phyloP scores from a whole-genome alignment of 2,113 vertebrate genomes.

The Boulengeromyrus knoepffleri region DNA sequence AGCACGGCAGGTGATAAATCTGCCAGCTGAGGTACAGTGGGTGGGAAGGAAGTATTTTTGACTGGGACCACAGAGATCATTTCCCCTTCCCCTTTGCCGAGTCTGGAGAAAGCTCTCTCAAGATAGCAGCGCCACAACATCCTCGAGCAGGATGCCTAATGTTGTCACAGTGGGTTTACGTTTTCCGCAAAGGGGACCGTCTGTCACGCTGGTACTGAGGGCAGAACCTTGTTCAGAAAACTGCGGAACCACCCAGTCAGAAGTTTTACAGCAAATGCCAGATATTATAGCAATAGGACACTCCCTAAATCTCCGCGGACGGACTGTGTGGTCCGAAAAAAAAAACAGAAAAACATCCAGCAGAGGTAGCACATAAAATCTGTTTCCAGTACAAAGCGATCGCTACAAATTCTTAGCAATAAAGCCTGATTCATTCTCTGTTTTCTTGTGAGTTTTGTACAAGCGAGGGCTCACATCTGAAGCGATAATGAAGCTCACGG shows the following conservation, averaged over 20 bases:
- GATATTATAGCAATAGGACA: slow-evolving; percentile 39
- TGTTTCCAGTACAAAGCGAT: slow-evolving; percentile 3
- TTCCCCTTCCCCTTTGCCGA: neutral
- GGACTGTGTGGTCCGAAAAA: slow-evolving; percentile 11
- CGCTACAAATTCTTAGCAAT: neutral
- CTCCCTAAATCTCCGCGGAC: slow-evolving; percentile 29
- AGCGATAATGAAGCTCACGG: neutral
- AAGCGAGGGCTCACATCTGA: neutral
- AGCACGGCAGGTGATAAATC: slow-evolving; percentile 5
- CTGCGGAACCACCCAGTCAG: neutral
- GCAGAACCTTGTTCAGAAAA: neutral
- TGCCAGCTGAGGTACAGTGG: slow-evolving; percentile 6
- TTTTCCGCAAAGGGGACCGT: neutral
- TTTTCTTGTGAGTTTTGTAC: neutral
- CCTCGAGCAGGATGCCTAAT: neutral
- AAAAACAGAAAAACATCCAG: neutral
- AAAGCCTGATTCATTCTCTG: neutral
- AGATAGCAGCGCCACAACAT: neutral
- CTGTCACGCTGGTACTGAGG: neutral
- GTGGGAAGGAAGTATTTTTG: slow-evolving; percentile 17
- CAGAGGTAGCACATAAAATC: neutral
- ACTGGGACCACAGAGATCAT: neutral
- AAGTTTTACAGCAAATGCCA: slow-evolving; percentile 33
- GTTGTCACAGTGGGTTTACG: neutral
- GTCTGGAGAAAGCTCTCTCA: neutral